Evolutionary conservation across 2,113 vertebrate species (phyloP), one percentile per base, ranked within the genome.

Genomic region (Rhadina sibilatrix): DNA sequence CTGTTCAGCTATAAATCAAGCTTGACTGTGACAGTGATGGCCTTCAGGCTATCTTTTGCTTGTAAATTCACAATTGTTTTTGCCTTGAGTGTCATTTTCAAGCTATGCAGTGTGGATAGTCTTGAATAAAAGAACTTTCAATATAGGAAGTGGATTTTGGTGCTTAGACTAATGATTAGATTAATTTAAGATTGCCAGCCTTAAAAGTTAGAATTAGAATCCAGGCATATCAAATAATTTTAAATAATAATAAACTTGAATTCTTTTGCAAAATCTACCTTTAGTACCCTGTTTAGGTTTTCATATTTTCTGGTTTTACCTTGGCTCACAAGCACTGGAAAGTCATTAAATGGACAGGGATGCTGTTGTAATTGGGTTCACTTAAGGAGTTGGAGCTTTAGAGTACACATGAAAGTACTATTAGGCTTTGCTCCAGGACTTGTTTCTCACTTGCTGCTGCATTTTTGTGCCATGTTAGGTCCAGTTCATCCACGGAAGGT

Each of bases 401-500:
- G 54, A 24, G 5, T 72, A 49, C 57, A 12, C 10, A 2, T 13
- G n/a, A 22, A 72, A 76, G 33, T 52, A 64, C 19, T 31, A 6
- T 38, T 38, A 77, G 54, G 59, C 64, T 83, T 74, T 63, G 70
- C 17, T 90, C 13, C 12, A 65, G 28, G 50, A 83, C 31, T 93
- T 16, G 9, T 69, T 87, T 75, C 78, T 65, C 12, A 20, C 35
- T 60, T 87, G 64, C 49, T 37, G 17, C 70, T 87, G 57, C 4
- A 2, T 64, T 80, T 69, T 30, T 0, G 5, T 4, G 4, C 30
- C 25, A 0, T 4, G 23, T 21, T 84, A 0, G 1, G 37, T 94
- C 83, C 25, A 18, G 0, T 57, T 92, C 1, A 3, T 25, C 6
- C 17, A 8, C 0, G 0, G 37, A 66, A 52, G 11, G n/a, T 71